Evolutionary conservation across 2,888 invertebrate genomes (phyloP).

Genomic region (Cordilura impudica): DNA sequence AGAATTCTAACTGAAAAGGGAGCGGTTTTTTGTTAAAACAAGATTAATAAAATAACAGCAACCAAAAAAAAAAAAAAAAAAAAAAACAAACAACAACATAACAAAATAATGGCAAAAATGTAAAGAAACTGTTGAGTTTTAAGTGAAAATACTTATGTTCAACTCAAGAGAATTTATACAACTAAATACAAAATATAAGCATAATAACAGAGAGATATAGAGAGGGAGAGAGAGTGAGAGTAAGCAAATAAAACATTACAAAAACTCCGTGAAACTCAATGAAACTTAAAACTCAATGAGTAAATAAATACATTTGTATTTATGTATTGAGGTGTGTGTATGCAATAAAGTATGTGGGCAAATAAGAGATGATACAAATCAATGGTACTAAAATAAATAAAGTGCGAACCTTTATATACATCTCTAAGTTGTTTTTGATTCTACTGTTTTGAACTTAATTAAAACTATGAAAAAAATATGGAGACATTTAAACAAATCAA

Average conservation of each 20-base stretch:
- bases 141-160: conserved; percentile 17
- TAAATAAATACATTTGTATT: conserved; percentile 11
- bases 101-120: not conserved
- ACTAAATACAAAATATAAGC: not conserved
- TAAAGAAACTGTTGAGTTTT: conserved; percentile 56
- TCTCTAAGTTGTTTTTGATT: too few relatives aligned
- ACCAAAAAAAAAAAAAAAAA: conserved; percentile 29
- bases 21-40: conserved; percentile 60
- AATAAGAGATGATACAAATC: not conserved
- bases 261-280: conserved; percentile 40
- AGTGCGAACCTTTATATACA: not conserved
- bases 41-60: conserved; percentile 33
- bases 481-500: too few relatives aligned
- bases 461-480: too few relatives aligned
- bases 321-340: not conserved
- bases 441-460: too few relatives aligned
- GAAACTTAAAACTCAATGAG: conserved; percentile 52
- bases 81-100: not conserved
- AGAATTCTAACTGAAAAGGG: conserved; percentile 48
- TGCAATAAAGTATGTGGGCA: not conserved
- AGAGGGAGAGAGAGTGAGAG: not conserved
- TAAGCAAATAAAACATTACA: not conserved
- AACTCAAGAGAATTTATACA: conserved; percentile 48
- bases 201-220: not conserved
- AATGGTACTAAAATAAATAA: not conserved